Evolutionary conservation across 2,113 vertebrate species (phyloP).

Genomic region (Dermatemys mawii): DNA sequence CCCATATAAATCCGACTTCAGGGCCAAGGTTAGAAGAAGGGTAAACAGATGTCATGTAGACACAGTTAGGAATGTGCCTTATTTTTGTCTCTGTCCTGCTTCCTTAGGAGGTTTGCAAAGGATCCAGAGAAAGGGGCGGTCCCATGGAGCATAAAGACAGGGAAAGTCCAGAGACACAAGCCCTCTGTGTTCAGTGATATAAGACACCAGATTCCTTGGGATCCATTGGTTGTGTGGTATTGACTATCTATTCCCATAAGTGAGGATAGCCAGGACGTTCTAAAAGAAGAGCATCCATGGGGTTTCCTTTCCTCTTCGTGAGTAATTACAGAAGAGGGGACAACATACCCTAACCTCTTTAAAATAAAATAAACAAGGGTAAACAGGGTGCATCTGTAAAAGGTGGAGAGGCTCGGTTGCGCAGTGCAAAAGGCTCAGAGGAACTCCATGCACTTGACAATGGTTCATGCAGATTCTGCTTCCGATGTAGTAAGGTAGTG

Average conservation of each 20-base stretch:
- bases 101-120: not conserved
- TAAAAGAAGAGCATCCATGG: not conserved
- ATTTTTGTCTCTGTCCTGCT: not conserved
- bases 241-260: not conserved
- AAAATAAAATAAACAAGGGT: not conserved
- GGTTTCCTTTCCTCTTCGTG: not conserved
- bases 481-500: not conserved
- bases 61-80: not conserved
- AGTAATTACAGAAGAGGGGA: not conserved
- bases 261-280: not conserved
- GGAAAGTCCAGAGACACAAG: not conserved
- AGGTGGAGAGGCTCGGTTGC: no score
- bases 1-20: not conserved
- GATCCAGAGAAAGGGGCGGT: fast-evolving
- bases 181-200: not conserved
- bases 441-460: not conserved
- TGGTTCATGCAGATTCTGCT: not conserved
- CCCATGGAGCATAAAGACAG: not conserved
- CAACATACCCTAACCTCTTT: not conserved
- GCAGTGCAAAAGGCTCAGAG: not conserved
- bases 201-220: not conserved
- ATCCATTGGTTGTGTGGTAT: not conserved
- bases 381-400: not conserved
- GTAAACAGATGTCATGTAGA: not conserved
- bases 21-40: not conserved